phyloP scores from a whole-genome alignment of 2,113 vertebrate species.

The Odontophorus gujanensis region DNA sequence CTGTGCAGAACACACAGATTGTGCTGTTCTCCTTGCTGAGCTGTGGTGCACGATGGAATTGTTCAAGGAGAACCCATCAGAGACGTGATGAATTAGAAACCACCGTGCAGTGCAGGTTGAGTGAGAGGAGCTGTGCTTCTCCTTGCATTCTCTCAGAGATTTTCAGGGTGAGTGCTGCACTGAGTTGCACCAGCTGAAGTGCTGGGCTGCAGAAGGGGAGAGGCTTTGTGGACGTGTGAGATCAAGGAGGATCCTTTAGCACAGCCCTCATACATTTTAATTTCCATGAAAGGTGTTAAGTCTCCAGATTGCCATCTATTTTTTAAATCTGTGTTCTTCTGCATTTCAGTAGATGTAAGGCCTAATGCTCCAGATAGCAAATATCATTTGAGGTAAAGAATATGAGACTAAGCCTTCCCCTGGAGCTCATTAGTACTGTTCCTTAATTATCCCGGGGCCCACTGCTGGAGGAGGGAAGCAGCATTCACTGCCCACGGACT shows the following conservation, averaged over 20 bases:
- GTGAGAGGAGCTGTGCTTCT: not conserved
- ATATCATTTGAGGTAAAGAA: not conserved
- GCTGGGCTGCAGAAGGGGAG: not conserved
- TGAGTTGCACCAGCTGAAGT: not conserved
- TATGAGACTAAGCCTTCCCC: not conserved
- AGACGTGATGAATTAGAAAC: not conserved
- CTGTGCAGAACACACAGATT: not conserved
- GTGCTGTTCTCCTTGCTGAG: not conserved
- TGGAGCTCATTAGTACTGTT: slow-evolving; percentile 44
- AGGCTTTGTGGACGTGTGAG: not conserved
- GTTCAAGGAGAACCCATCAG: not conserved
- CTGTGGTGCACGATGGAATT: no score
- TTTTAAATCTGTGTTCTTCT: not conserved
- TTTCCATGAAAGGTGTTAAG: not conserved
- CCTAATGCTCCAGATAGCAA: not conserved
- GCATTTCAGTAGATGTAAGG: not conserved
- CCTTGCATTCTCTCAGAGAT: not conserved
- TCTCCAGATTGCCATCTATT: not conserved
- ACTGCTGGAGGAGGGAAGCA: not conserved
- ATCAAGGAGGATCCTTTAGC: not conserved
- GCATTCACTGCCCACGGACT: not conserved
- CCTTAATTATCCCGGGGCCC: slow-evolving; percentile 56
- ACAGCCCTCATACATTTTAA: not conserved
- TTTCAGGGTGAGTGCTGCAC: not conserved
- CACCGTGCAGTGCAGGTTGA: not conserved